These are phyloP conservation scores for Naja naja DNA, from an alignment of 2,113 vertebrate species.

Conservation along the genomic window DNA sequence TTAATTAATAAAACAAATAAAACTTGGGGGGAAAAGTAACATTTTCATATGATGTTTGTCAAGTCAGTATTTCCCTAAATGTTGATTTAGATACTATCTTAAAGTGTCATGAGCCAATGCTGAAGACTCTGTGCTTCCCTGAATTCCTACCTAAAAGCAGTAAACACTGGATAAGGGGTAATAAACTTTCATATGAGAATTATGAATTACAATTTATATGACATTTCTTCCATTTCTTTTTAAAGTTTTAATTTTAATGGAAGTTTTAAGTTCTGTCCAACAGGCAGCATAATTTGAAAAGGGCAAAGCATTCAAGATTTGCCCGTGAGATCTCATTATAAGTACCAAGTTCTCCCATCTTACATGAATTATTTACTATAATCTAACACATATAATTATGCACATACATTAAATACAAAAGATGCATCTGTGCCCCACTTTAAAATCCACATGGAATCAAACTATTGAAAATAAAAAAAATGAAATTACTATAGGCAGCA, in stretches of 20 bases:
- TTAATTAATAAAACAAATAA: no score
- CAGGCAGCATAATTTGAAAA: conserved; percentile 52
- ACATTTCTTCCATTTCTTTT: conserved; percentile 5
- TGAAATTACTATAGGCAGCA: background rate
- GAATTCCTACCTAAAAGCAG: no score
- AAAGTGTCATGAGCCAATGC: no score
- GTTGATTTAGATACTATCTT: no score
- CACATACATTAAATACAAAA: conserved; percentile 34
- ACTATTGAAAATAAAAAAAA: conserved; percentile 8
- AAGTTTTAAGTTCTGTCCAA: conserved; percentile 50
- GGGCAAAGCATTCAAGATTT: background rate
- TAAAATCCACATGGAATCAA: conserved; percentile 38
- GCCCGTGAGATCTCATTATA: conserved; percentile 78
- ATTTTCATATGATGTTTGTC: no score
- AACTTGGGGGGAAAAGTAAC: no score
- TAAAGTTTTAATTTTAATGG: background rate
- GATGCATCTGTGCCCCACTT: conserved; percentile 62
- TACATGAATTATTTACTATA: conserved; percentile 70
- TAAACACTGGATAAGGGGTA: no score
- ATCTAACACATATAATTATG: conserved; percentile 48
- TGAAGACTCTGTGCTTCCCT: no score
- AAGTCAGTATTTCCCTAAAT: no score
- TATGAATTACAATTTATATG: conserved; percentile 16
- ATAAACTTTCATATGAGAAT: background rate
- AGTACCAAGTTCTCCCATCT: conserved; percentile 51